phyloP scores from a whole-genome alignment of 2,797 vertebrate genomes.

The Carduelis carduelis region DNA sequence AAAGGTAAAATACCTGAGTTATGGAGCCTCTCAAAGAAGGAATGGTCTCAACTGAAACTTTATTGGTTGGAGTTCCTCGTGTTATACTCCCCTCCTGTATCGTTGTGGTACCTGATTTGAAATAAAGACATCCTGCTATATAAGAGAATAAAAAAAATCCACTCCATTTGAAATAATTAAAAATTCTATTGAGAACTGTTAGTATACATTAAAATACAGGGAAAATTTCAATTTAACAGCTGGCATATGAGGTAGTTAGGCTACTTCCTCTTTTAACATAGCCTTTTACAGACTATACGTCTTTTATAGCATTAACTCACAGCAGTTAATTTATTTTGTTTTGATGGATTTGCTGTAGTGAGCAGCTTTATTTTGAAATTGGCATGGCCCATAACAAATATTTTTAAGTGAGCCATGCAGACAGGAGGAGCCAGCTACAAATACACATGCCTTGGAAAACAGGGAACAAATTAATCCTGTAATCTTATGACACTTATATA shows the following conservation, averaged over 20 bases:
- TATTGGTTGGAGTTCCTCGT: constrained; percentile 82
- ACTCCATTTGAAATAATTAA: not conserved
- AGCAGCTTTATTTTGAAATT: not conserved
- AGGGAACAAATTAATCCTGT: not conserved
- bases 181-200: not conserved
- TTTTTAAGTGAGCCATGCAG: not conserved
- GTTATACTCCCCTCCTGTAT: constrained; percentile 87
- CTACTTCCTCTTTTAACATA: not conserved
- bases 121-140: not conserved
- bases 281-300: not conserved
- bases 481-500: not conserved
- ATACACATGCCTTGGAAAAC: not conserved
- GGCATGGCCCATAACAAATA: not conserved
- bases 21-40: constrained; percentile 87
- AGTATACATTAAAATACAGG: not conserved
- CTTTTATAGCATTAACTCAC: not conserved
- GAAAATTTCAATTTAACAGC: not conserved
- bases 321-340: not conserved
- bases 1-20: constrained; percentile 82
- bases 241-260: not conserved
- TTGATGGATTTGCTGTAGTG: not conserved
- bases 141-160: not conserved
- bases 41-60: constrained; percentile 83
- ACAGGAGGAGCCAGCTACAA: not conserved
- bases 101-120: constrained; percentile 75